Evolutionary conservation across 2,888 invertebrate genomes (phyloP), one percentile per base, ranked within the genome.

Genomic region (Spisula solida): DNA sequence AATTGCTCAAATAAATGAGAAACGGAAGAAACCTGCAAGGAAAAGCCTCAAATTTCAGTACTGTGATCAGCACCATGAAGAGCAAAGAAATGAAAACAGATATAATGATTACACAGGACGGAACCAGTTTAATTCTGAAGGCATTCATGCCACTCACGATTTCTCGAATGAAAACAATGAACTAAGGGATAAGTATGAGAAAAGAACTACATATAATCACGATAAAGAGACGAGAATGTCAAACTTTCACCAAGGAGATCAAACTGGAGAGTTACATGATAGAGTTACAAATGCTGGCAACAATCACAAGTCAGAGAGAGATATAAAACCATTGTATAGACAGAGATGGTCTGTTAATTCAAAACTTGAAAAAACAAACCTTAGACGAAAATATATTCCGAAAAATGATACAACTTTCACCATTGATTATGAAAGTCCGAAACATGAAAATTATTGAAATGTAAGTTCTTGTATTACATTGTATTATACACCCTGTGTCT

Each of bases 391-490:
- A 29, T 56, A 55, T 51, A 25, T 31, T 75, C 34, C 51, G 20
- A 66, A 66, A 82, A 80, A 66, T 82, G 90, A 90, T 55, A 66
- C 90, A 20, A 90, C 90, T 31, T 90, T 88, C 55, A 88, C 88
- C 16, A 70, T 90, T 56, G 90, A 90, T 14, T 90, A 83, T 83
- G 83, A 88, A 70, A 88, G 85, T 82, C 88, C 88, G 25, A 20
- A 81, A 51, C 81, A 81, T 41, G 34, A 81, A 47, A 25, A 25
- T 5, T 66, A n/a, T 5, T 25, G 0, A 1, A 25, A 10, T 66
- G n/a, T n/a, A n/a, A 66, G 6, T 25, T 5, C 60, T 66, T 25
- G 6, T 25, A 25, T n/a, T 25, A 25, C 25, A 25, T 66, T 25
- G 6, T 25, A 25, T n/a, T 25, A 25, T 66, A 25, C 10, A 25